Evolutionary conservation across 2,888 invertebrate genomes (phyloP).

Genomic region (Acheta domesticus): DNA sequence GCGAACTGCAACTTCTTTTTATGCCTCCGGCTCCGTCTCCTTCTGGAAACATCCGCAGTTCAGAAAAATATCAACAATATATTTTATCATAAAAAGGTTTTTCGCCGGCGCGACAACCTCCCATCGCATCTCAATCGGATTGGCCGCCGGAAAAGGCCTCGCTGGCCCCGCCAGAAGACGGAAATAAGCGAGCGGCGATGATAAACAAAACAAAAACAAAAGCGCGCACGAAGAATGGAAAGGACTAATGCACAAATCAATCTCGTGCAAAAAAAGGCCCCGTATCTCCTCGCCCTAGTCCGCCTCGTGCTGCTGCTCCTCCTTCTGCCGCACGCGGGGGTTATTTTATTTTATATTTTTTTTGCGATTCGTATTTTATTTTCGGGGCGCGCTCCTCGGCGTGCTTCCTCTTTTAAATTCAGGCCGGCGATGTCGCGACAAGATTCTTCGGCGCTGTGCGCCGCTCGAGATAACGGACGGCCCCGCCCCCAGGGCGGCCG

Average conservation of each 20-base stretch:
- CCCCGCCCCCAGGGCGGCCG: neutral
- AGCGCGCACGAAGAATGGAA: constrained; percentile 23
- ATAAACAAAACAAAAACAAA: constrained; percentile 28
- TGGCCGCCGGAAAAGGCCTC: neutral
- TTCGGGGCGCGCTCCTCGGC: neutral
- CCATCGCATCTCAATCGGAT: constrained; percentile 31
- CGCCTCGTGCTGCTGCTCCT: neutral
- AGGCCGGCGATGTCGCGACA: constrained; percentile 28
- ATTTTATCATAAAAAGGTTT: constrained; percentile 27
- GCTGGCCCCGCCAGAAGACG: neutral
- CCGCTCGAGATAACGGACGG: constrained; percentile 1
- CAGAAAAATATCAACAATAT: constrained; percentile 23
- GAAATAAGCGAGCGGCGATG: constrained; percentile 24
- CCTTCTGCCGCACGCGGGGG: constrained; percentile 12
- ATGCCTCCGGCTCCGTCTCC: constrained; percentile 12
- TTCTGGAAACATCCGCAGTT: constrained; percentile 4
- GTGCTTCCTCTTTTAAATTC: neutral
- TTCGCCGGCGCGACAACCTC: neutral
- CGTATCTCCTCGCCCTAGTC: neutral
- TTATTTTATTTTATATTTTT: too few relatives aligned
- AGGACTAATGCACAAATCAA: constrained; percentile 31
- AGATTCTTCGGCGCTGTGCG: constrained; percentile 27
- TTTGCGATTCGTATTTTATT: too few relatives aligned
- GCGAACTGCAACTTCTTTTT: neutral
- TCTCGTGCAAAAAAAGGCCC: constrained; percentile 24